phyloP scores from a whole-genome alignment of 2,113 vertebrate species.

The Falco punctatus region DNA sequence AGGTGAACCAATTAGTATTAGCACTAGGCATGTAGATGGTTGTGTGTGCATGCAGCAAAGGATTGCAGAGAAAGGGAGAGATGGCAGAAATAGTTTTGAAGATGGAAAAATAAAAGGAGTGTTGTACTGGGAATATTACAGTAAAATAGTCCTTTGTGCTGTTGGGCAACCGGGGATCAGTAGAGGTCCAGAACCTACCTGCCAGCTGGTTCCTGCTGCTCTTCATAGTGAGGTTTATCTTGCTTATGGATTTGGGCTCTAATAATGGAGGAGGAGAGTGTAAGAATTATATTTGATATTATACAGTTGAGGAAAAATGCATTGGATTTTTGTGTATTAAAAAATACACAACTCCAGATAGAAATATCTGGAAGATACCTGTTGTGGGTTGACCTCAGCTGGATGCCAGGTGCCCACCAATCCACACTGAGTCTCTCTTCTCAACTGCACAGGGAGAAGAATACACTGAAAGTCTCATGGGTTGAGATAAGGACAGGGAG shows the following conservation, averaged over 20 bases:
- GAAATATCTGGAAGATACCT: neutral
- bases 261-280: neutral
- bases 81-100: neutral
- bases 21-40: neutral
- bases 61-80: neutral
- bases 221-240: neutral
- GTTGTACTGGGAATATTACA: neutral
- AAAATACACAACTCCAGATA: too few species aligned
- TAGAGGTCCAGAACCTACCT: neutral
- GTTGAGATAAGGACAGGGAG: neutral
- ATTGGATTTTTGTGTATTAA: neutral
- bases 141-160: neutral
- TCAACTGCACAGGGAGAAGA: neutral
- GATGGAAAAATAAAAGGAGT: neutral
- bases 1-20: neutral
- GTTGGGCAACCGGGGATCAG: neutral
- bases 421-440: accelerated
- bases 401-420: neutral
- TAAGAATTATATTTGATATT: neutral
- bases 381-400: neutral
- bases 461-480: neutral
- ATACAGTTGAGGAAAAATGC: neutral
- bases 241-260: neutral
- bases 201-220: neutral
- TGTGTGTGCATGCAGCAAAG: neutral